These are phyloP conservation scores for Trilocha varians DNA, from an alignment of 2,888 invertebrate genomes.

Conservation along the genomic window DNA sequence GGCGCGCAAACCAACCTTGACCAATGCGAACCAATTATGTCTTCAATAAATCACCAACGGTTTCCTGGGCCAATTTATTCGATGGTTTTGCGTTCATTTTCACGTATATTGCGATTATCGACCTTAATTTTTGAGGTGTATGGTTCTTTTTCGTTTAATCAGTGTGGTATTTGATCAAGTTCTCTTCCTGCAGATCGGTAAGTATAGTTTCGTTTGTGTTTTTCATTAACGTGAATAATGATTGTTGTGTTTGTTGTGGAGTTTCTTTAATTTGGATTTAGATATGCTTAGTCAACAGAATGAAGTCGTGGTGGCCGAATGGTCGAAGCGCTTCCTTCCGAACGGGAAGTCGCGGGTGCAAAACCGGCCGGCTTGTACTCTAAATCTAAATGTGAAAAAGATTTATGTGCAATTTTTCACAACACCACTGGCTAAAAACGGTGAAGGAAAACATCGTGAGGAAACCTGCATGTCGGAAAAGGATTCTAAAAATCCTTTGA, in stretches of 20 bases:
- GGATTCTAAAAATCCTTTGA: no score
- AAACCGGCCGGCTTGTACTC: no score
- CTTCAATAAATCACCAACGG: conserved; percentile 51
- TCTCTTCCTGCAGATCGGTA: neutral
- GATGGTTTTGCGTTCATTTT: neutral
- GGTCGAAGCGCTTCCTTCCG: no score
- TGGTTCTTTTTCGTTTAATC: neutral
- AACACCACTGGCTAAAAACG: no score
- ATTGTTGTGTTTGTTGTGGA: neutral
- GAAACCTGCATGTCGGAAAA: no score
- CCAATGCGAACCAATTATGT: conserved; percentile 35
- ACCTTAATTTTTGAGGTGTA: neutral
- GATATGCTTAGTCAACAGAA: no score
- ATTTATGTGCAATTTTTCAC: no score
- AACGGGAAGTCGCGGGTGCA: no score
- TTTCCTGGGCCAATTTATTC: conserved; percentile 14
- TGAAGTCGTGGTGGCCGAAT: no score
- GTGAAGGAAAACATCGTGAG: no score
- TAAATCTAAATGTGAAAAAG: no score
- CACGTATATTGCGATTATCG: neutral
- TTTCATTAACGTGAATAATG: neutral
- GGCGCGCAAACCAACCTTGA: neutral
- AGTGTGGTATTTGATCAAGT: neutral
- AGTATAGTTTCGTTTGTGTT: neutral
- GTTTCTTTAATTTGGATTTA: no score